Evolutionary conservation across 2,113 vertebrate species (phyloP), one percentile per base, ranked within the genome.

Genomic region (Ginglymostoma cirratum): DNA sequence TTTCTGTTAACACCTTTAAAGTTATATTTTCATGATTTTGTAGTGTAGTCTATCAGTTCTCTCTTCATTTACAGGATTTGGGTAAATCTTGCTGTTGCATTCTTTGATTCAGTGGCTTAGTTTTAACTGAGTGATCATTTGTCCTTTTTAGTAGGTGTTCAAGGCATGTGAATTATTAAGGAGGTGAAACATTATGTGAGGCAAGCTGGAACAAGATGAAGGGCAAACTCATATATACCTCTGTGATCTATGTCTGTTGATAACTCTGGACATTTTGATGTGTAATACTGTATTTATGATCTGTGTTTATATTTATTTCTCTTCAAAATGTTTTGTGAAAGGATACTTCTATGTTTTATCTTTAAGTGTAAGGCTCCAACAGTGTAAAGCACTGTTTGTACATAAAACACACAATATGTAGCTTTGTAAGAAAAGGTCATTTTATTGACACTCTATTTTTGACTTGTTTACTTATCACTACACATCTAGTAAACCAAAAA

Each of bases 361-460:
- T 90, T 61, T 27, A 90, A 34, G 52, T 61, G 5, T 48, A 95
- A 72, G 42, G 34, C n/a, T 93, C 67, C 94, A 95, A 72, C 94
- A 72, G 69, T 95, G 94, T 76, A 95, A 95, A 95, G 94, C 93
- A 95, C 42, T 52, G 69, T 95, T 95, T 95, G 94, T 95, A 95
- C 94, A 38, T 93, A 93, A 23, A 72, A 67, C 52, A 76, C 69
- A 48, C 94, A 72, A 30, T 95, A 95, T 95, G 67, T 95, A 95
- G 67, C 27, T n/a, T 72, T 72, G 69, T 95, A 95, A 95, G 94
- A 95, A 52, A 95, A 95, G 42, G 24, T 72, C 45, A 72, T 95
- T 95, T 95, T 95, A 95, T 95, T 95, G 93, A 70, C 93, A 95
- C 94, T 95, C 66, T 90, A 24, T 94, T 94, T 95, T 95, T 95